Percentiles rank a stretch among this genome's conserved stretches.
phyloP scores from a whole-genome alignment of 2,888 invertebrate species.

The Tortrix viridana region DNA sequence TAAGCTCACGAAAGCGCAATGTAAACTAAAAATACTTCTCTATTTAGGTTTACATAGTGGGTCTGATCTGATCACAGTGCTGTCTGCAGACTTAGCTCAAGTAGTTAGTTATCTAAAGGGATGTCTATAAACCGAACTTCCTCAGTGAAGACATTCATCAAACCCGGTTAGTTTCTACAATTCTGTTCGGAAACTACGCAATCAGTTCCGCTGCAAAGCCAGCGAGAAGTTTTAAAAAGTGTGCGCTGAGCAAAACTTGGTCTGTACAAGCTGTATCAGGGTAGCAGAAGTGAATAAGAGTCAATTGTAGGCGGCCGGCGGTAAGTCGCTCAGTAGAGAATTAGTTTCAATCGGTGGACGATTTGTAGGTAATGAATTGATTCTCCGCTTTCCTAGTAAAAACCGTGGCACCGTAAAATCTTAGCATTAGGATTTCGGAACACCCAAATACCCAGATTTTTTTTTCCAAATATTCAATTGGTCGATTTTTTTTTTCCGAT shows the following conservation, averaged over 20 bases:
- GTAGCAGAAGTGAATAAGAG: conserved; percentile 51
- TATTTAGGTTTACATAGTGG: background rate
- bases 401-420: background rate
- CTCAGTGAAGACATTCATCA: conserved; percentile 30
- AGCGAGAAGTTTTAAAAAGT: conserved; percentile 35
- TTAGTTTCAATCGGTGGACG: conserved; percentile 58
- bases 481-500: too few relatives aligned
- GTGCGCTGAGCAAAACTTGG: conserved; percentile 23
- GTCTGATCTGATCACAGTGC: conserved; percentile 12
- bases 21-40: too few relatives aligned
- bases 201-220: conserved; percentile 24
- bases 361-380: conserved; percentile 60
- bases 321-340: conserved; percentile 62
- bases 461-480: too few relatives aligned
- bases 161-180: conserved; percentile 9
- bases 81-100: conserved; percentile 11
- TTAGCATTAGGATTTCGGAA: too few relatives aligned
- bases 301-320: conserved; percentile 57
- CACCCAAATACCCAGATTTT: too few relatives aligned
- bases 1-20: too few relatives aligned
- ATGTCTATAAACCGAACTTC: conserved; percentile 28
- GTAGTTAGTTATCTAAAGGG: conserved; percentile 27
- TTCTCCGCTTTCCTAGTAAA: conserved; percentile 42
- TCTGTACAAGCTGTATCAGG: conserved; percentile 42
- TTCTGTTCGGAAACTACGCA: conserved; percentile 26